A percentile compares a stretch with the other conserved stretches of the same genome.
These are phyloP conservation scores for Tapirus terrestris DNA, from an alignment of 2,113 vertebrate genomes.

Conservation along the genomic window DNA sequence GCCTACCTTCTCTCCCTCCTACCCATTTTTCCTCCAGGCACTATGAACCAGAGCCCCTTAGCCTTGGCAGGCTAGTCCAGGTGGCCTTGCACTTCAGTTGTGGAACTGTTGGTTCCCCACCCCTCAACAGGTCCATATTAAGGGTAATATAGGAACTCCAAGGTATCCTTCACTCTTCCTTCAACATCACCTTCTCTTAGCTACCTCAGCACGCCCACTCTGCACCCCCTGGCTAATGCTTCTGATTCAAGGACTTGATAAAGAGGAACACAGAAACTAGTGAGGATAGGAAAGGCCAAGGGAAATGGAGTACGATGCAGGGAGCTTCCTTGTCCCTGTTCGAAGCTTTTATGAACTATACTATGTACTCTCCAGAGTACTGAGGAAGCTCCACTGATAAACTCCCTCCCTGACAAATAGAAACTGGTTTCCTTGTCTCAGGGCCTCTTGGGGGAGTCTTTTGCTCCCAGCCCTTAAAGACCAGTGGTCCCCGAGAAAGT, in stretches of 20 bases:
- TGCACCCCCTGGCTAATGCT: background rate
- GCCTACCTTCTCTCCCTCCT: background rate
- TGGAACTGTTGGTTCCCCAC: background rate
- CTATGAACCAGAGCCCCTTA: background rate
- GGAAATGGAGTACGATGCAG: background rate
- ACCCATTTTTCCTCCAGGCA: background rate
- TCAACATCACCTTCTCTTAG: slow-evolving; percentile 11
- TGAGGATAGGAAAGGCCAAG: background rate
- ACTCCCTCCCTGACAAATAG: background rate
- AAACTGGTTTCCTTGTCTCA: slow-evolving; percentile 19
- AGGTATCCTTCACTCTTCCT: slow-evolving; percentile 28
- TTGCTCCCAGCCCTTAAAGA: background rate
- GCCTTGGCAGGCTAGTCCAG: background rate
- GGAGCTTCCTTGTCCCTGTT: background rate
- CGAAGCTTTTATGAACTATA: background rate
- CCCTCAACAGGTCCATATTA: background rate
- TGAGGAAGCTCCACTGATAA: background rate
- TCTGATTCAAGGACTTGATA: background rate
- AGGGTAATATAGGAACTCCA: background rate
- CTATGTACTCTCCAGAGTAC: background rate
- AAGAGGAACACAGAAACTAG: background rate
- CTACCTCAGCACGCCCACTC: background rate
- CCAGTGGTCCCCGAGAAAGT: background rate
- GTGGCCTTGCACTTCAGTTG: background rate
- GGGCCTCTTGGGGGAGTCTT: background rate